These are phyloP conservation scores for Lepilemur ruficaudatus DNA, from an alignment of 2,797 vertebrate species.

Conservation along the genomic window DNA sequence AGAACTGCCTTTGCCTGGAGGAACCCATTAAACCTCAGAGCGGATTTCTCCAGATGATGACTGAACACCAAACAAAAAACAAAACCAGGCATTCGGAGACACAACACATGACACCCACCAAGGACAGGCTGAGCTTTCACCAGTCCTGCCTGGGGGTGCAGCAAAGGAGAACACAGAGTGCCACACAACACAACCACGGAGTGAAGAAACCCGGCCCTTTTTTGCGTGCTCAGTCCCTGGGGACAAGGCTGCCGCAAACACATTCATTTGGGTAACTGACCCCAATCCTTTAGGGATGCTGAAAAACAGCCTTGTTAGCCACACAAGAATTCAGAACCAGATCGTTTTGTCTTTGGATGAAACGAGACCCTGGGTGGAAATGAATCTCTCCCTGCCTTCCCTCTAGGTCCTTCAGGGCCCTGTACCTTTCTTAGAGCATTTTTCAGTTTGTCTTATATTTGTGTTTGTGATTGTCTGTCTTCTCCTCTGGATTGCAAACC, in stretches of 20 bases:
- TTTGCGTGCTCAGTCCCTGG: background rate
- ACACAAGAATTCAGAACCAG: conserved; percentile 31
- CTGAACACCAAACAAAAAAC: conserved; percentile 62
- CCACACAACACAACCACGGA: no score
- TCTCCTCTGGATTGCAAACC: background rate
- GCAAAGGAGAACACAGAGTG: background rate
- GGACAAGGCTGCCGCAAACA: background rate
- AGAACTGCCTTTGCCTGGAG: conserved; percentile 56
- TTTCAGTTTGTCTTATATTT: background rate
- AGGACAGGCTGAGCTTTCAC: background rate
- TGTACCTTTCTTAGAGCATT: background rate
- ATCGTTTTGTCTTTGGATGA: background rate
- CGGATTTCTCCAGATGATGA: conserved; percentile 67
- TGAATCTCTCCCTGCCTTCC: background rate
- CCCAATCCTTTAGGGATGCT: background rate
- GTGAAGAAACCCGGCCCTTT: background rate
- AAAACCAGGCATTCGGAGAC: conserved; percentile 35
- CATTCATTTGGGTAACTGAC: conserved; percentile 36
- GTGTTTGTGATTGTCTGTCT: background rate
- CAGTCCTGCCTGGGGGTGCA: background rate
- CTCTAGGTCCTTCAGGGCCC: background rate
- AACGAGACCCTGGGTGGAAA: background rate
- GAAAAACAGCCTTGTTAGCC: conserved; percentile 33
- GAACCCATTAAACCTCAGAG: conserved; percentile 69
- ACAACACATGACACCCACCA: background rate